Percentiles rank a stretch among this genome's conserved stretches.
Evolutionary conservation across 1,140 invertebrate genomes (phyloP).

Genomic region (Drosophila tropicalis): DNA sequence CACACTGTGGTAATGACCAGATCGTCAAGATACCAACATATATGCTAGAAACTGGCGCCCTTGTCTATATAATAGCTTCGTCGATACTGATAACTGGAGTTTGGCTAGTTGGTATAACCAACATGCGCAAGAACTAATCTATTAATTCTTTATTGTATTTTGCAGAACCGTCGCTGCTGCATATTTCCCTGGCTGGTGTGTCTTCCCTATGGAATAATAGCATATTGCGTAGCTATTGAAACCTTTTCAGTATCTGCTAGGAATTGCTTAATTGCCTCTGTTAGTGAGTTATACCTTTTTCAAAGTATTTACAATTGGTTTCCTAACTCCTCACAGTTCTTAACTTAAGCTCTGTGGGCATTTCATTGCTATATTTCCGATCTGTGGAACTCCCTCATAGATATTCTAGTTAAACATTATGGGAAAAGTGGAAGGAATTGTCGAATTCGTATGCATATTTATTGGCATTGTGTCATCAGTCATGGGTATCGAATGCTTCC

Average conservation of each 20-base stretch:
- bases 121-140: not conserved
- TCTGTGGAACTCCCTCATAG: not conserved
- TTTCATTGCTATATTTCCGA: not conserved
- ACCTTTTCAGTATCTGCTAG: not conserved
- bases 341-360: not conserved
- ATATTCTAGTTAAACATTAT: not conserved
- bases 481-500: not conserved
- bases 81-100: not conserved
- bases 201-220: not conserved
- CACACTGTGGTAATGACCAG: too few relatives aligned
- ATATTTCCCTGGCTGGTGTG: too few relatives aligned
- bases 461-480: not conserved
- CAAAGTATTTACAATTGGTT: too few relatives aligned
- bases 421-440: not conserved
- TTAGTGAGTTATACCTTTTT: not conserved
- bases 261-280: not conserved
- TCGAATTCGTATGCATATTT: not conserved
- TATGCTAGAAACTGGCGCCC: too few relatives aligned
- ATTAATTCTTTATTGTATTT: not conserved
- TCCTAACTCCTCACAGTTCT: not conserved
- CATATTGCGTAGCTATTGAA: not conserved
- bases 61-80: too few relatives aligned
- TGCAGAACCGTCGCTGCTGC: not conserved
- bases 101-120: not conserved
- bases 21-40: too few relatives aligned